Percentiles rank a stretch among this genome's conserved stretches.
Conservation (phyloP, 2,888 invertebrate species). For the Ophion obscuratus region DNA sequence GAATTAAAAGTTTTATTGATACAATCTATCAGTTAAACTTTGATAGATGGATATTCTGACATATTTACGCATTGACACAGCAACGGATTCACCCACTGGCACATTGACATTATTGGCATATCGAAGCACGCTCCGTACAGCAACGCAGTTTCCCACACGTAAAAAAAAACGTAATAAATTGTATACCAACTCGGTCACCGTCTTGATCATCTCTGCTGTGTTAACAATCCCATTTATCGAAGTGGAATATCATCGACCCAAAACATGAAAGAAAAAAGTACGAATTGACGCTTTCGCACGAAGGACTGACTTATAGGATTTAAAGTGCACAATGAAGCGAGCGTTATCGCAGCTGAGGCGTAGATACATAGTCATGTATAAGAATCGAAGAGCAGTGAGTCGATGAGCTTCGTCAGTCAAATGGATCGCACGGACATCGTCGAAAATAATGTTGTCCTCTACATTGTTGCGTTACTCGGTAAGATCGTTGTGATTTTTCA, state of each 20-base stretch:
- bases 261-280: background rate
- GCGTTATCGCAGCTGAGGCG: too few relatives aligned
- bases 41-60: too few relatives aligned
- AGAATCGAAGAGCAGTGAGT: too few relatives aligned
- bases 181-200: background rate
- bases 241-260: background rate
- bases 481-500: too few relatives aligned
- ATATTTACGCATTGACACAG: too few relatives aligned
- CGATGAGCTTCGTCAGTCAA: too few relatives aligned
- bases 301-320: background rate
- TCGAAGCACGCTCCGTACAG: background rate
- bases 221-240: background rate
- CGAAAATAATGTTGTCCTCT: too few relatives aligned
- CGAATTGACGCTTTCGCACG: background rate
- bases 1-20: too few relatives aligned
- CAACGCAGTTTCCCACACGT: background rate
- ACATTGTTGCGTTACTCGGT: too few relatives aligned
- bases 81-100: background rate
- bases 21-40: too few relatives aligned
- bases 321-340: constrained; percentile 5
- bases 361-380: too few relatives aligned
- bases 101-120: background rate
- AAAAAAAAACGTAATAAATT: background rate
- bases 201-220: background rate
- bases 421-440: too few relatives aligned